Evolutionary conservation across 2,888 invertebrate species (phyloP), one percentile per base, ranked within the genome.

Genomic region (Agapetus fuscipes): DNA sequence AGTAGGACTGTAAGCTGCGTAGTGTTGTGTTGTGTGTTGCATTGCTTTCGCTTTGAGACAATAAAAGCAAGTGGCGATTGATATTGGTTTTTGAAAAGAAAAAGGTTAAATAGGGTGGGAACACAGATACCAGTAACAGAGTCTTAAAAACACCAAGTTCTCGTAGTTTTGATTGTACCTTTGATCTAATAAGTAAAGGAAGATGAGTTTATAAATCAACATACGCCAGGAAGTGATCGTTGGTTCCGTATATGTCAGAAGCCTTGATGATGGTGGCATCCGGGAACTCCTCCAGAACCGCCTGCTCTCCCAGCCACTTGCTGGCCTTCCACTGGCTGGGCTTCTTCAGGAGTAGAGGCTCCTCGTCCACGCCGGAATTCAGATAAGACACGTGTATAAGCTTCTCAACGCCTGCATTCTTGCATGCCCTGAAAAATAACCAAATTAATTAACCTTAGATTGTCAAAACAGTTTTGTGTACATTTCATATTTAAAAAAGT

Each of bases 211-310:
- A n/a, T n/a, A n/a, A n/a, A n/a, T n/a, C n/a, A n/a, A n/a, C n/a
- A n/a, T n/a, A n/a, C n/a, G n/a, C n/a, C n/a, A 84, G 57, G 65
- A 95, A 97, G 49, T 84, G 69, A 64, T 98, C 97, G 55, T 84
- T 83, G 45, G 81, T 78, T 1, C 96, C 97, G 65, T 84, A 96
- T 39, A 95, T 81, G 57, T 88, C 86, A 0, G 95, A 70, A n/a
- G 97, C 95, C 41, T 93, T 76, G 49, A 99, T 72, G 45, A 98
- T 87, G 1, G 88, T 90, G 5, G 95, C 97, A 36, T 89, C 82
- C 0, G 98, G 98, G 61, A 96, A 98, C 60, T 94, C 95, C 53
- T 90, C 83, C 35, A 73, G 73, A 0, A 98, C 93, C n/a, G 88
- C 95, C 50, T 71, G 54, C 61, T 99, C 98, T 10, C 97, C 96